These are phyloP conservation scores for Hyperoplus lanceolatus DNA, from an alignment of 2,797 vertebrate species.

Conservation along the genomic window DNA sequence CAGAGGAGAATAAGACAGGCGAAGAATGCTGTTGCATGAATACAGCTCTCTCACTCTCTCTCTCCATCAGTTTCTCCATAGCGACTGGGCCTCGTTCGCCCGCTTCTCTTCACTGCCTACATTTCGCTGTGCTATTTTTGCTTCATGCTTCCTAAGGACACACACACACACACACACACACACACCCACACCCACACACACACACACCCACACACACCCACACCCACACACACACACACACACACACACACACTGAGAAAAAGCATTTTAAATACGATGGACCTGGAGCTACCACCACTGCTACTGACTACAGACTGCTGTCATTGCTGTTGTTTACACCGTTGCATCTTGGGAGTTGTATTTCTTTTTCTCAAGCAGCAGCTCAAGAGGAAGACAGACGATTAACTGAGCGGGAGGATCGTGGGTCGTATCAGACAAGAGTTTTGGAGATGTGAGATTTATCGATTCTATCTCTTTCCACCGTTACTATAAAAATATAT, in stretches of 20 bases:
- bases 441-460: slow-evolving; percentile 71
- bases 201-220: no score
- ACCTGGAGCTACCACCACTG: slow-evolving; percentile 21
- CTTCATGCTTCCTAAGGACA: slow-evolving; percentile 32
- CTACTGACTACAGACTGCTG: slow-evolving; percentile 48
- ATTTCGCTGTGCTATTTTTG: not conserved
- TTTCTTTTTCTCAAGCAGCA: slow-evolving; percentile 19
- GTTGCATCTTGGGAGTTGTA: slow-evolving; percentile 71
- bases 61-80: slow-evolving; percentile 5
- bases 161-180: no score
- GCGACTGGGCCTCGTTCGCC: slow-evolving; percentile 21
- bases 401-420: slow-evolving; percentile 33
- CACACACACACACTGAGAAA: not conserved
- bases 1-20: slow-evolving; percentile 34
- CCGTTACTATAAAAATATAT: no score
- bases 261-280: slow-evolving; percentile 43
- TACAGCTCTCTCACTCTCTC: slow-evolving; percentile 31
- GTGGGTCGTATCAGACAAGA: slow-evolving; percentile 45
- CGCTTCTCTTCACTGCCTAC: not conserved
- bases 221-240: no score
- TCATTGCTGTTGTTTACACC: slow-evolving; percentile 60
- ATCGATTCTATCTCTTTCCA: not conserved
- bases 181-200: no score
- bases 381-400: slow-evolving; percentile 55
- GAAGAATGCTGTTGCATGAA: slow-evolving; percentile 41